Evolutionary conservation across 2,888 invertebrate genomes (phyloP).

Genomic region (Listrodromus nycthemerus): DNA sequence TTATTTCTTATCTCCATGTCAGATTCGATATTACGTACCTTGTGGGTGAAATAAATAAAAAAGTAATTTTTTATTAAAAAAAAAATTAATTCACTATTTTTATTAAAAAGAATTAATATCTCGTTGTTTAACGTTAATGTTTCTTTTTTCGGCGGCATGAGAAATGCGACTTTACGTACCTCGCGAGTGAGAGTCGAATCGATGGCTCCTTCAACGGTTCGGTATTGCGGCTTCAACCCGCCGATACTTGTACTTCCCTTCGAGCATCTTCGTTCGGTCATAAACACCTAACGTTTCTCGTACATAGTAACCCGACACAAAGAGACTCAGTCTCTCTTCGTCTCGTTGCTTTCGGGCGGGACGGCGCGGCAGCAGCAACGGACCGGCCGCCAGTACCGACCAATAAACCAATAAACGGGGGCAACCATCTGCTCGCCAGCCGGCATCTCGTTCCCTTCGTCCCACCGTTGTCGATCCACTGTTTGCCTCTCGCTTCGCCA

Average conservation of each 20-base stretch:
- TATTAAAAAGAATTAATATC: not conserved
- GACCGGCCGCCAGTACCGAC: conserved; percentile 78
- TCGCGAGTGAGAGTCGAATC: conserved; percentile 68
- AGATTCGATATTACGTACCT: conserved; percentile 18
- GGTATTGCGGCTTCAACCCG: conserved; percentile 18
- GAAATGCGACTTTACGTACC: conserved; percentile 64
- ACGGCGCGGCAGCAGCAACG: conserved; percentile 37
- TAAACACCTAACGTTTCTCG: conserved; percentile 52
- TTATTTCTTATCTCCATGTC: not conserved
- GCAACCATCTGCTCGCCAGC: conserved; percentile 84
- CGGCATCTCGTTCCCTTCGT: conserved; percentile 78
- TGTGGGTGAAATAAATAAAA: too few species aligned
- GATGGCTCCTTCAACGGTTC: conserved; percentile 23
- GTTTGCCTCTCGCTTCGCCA: conserved; percentile 68
- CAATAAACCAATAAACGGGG: conserved; percentile 84
- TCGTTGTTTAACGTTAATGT: not conserved
- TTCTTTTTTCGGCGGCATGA: not conserved
- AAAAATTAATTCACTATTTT: not conserved
- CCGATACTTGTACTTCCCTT: conserved; percentile 32
- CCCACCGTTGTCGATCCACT: conserved; percentile 57
- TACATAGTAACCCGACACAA: conserved; percentile 56
- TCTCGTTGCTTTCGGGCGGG: conserved; percentile 60
- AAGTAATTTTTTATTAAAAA: too few species aligned
- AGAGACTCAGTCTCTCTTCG: conserved; percentile 51
- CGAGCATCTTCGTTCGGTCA: conserved; percentile 51